Conservation (phyloP, 2,797 vertebrate species). For the Delichon dasypus region DNA sequence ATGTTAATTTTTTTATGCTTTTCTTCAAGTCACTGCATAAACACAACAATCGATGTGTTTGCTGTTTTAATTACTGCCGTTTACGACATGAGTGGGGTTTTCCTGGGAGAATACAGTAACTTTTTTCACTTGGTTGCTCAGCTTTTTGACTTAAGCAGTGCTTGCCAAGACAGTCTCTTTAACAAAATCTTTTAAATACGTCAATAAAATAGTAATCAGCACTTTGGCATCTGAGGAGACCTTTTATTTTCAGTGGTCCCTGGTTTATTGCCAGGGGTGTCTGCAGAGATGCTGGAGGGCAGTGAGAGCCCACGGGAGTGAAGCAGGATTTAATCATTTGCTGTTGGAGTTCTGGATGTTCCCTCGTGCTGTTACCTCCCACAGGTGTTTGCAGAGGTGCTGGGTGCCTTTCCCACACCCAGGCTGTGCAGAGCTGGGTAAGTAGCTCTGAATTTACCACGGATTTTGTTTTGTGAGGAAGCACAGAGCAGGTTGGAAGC, state of each 20-base stretch:
- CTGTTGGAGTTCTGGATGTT: background rate
- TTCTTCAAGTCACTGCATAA: background rate
- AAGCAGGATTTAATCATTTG: background rate
- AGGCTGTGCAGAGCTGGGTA: background rate
- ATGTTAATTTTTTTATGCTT: background rate
- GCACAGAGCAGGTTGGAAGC: rapidly evolving
- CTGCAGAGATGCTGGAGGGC: background rate
- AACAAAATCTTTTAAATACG: background rate
- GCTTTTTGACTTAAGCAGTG: background rate
- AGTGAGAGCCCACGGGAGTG: background rate
- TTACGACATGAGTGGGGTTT: background rate
- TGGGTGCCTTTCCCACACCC: background rate
- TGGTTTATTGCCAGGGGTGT: rapidly evolving
- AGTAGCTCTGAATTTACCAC: rapidly evolving
- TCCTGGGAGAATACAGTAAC: background rate
- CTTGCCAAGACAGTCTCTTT: background rate
- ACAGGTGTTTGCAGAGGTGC: background rate
- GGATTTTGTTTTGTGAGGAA: background rate
- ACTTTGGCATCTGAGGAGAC: background rate
- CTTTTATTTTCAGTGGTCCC: background rate
- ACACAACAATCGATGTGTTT: background rate
- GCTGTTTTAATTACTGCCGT: background rate
- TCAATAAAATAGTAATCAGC: background rate
- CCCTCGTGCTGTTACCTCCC: background rate
- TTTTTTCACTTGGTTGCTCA: background rate